Percentiles rank a stretch among this genome's conserved stretches.
Conservation (phyloP, 2,113 vertebrate genomes). For the Rhinopomastus cyanomelas region DNA sequence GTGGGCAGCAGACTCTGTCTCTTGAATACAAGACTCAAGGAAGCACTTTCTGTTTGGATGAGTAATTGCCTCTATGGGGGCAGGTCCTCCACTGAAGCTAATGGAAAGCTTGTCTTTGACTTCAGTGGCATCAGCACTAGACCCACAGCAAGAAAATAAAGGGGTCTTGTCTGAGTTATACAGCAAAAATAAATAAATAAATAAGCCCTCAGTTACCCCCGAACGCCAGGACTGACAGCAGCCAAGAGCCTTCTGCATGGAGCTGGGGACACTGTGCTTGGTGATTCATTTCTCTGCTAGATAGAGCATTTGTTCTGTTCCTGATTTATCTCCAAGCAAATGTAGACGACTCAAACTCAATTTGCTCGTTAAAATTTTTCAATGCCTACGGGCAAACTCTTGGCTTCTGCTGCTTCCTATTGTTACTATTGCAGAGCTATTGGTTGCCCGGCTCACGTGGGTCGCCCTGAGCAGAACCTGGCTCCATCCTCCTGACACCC, state of each 20-base stretch:
- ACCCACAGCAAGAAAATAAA: conserved; percentile 19
- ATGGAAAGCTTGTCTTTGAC: conserved; percentile 10
- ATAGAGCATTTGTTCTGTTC: conserved; percentile 52
- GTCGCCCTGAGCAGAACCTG: too few species aligned
- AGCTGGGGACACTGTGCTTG: conserved; percentile 16
- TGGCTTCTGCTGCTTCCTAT: neutral
- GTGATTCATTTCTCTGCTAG: conserved; percentile 52
- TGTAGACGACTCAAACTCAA: conserved; percentile 46
- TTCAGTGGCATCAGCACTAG: neutral
- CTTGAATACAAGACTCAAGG: neutral
- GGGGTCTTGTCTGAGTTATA: neutral
- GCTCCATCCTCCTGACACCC: too few species aligned
- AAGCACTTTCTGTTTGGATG: neutral
- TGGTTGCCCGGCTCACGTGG: neutral
- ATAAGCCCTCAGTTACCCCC: neutral
- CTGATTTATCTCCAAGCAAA: conserved; percentile 66
- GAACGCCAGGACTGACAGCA: neutral
- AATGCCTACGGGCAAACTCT: conserved; percentile 47
- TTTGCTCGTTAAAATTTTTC: conserved; percentile 46
- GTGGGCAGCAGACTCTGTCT: neutral
- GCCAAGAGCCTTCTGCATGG: conserved; percentile 24
- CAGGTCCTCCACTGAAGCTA: neutral
- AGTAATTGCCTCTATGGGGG: conserved; percentile 31
- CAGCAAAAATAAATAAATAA: neutral
- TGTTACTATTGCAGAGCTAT: conserved; percentile 9